These are phyloP conservation scores for Maniola hyperantus DNA, from an alignment of 2,888 invertebrate species.

Conservation along the genomic window DNA sequence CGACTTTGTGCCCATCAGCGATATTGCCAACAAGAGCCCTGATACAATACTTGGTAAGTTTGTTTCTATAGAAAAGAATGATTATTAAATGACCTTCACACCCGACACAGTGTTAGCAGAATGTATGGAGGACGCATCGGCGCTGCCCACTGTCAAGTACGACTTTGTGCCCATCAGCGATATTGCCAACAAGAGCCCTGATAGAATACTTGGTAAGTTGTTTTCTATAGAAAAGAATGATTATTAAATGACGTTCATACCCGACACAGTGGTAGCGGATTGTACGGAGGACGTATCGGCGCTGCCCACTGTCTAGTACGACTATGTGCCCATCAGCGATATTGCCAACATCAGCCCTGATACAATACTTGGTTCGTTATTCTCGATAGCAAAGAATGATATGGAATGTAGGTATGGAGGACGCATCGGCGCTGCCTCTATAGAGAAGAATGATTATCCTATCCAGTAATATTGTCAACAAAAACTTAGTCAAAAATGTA, in stretches of 20 bases:
- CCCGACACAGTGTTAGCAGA: slow-evolving; percentile 86
- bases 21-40: slow-evolving; percentile 85
- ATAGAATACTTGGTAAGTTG: slow-evolving; percentile 87
- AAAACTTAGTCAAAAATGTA: too few relatives aligned
- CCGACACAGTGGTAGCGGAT: slow-evolving; percentile 86
- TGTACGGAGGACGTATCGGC: slow-evolving; percentile 82
- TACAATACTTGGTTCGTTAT: slow-evolving; percentile 85
- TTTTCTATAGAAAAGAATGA: slow-evolving; percentile 87
- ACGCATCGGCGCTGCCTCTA: slow-evolving; percentile 83
- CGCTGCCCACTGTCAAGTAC: slow-evolving; percentile 90
- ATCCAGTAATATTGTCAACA: slow-evolving; percentile 83
- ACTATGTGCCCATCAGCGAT: slow-evolving; percentile 89
- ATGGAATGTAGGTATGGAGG: slow-evolving; percentile 77
- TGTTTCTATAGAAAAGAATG: slow-evolving; percentile 85
- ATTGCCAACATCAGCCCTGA: slow-evolving; percentile 87
- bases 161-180: slow-evolving; percentile 90
- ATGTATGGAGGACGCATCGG: slow-evolving; percentile 81
- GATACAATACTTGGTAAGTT: slow-evolving; percentile 88
- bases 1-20: slow-evolving; percentile 39
- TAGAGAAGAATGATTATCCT: too few relatives aligned
- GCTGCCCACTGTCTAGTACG: slow-evolving; percentile 90
- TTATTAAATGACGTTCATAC: slow-evolving; percentile 95
- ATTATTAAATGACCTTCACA: slow-evolving; percentile 97
- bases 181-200: slow-evolving; percentile 85
- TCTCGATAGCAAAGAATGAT: too few relatives aligned